Conservation (phyloP, 2,888 invertebrate species). For the Phragmatobia fuliginosa region DNA sequence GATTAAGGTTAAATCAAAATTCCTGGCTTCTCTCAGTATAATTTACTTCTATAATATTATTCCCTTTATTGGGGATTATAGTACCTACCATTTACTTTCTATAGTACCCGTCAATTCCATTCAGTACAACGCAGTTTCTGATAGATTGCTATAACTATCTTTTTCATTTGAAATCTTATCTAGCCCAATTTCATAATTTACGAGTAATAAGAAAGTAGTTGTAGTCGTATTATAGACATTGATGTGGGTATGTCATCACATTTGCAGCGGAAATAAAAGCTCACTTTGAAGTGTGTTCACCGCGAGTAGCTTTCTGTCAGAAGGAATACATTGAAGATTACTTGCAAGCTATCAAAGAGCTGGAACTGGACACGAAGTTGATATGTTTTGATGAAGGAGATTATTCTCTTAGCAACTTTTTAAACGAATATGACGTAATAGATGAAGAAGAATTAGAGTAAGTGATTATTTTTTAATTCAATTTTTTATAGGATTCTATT, state of each 20-base stretch:
- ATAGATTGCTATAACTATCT: too few relatives aligned
- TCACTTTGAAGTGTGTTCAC: conserved; percentile 62
- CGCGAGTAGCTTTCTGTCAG: conserved; percentile 72
- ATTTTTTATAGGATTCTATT: neutral
- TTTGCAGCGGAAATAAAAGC: conserved; percentile 70
- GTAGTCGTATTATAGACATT: too few relatives aligned
- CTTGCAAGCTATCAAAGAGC: conserved; percentile 50
- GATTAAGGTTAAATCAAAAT: too few relatives aligned
- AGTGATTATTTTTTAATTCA: conserved; percentile 29
- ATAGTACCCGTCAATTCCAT: too few relatives aligned
- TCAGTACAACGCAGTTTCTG: neutral
- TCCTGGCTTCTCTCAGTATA: neutral
- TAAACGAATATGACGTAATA: conserved; percentile 50
- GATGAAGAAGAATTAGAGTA: conserved; percentile 59
- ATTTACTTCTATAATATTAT: neutral
- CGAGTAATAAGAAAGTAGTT: too few relatives aligned
- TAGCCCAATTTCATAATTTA: too few relatives aligned
- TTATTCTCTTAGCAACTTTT: conserved; percentile 58
- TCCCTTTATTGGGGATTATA: too few relatives aligned
- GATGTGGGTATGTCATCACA: too few relatives aligned
- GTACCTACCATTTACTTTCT: too few relatives aligned
- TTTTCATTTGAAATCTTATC: too few relatives aligned
- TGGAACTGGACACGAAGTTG: conserved; percentile 61
- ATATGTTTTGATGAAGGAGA: conserved; percentile 65
- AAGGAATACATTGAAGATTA: conserved; percentile 54